Percentiles rank a stretch among this genome's conserved stretches.
Evolutionary conservation across 2,113 vertebrate species (phyloP).

Genomic region (Hymenochirus boettgeri): DNA sequence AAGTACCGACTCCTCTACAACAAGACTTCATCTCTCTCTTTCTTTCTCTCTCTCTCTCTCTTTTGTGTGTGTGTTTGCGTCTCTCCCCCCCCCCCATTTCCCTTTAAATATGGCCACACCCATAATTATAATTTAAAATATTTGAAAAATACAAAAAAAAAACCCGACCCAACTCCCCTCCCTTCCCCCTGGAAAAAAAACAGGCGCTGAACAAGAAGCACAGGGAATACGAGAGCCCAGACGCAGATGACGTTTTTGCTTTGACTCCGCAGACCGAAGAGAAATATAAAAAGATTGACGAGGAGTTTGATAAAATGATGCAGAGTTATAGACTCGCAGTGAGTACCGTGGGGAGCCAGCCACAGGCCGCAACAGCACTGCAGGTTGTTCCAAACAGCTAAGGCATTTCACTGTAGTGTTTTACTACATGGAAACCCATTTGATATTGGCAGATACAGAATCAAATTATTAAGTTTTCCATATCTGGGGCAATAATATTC

Average conservation of each 20-base stretch:
- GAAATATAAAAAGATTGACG: slow-evolving; percentile 99
- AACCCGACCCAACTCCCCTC: slow-evolving; percentile 30
- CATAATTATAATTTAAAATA: slow-evolving; percentile 13
- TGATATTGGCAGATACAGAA: too few species aligned
- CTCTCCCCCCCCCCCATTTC: neutral
- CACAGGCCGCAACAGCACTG: slow-evolving; percentile 51
- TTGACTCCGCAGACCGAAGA: slow-evolving; percentile 97
- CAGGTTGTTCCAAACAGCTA: slow-evolving; percentile 21
- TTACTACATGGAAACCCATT: too few species aligned
- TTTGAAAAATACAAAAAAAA: slow-evolving; percentile 3
- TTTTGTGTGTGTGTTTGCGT: slow-evolving; percentile 48
- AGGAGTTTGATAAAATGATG: slow-evolving; percentile 99
- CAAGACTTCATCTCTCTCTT: slow-evolving; percentile 57
- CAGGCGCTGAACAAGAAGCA: slow-evolving; percentile 99
- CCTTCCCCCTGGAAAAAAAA: slow-evolving; percentile 44
- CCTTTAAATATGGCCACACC: neutral
- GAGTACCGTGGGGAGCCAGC: slow-evolving; percentile 75
- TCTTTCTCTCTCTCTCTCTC: slow-evolving; percentile 44
- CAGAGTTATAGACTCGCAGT: slow-evolving; percentile 99
- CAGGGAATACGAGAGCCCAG: slow-evolving; percentile 94
- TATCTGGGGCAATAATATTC: too few species aligned
- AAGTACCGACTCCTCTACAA: slow-evolving; percentile 67
- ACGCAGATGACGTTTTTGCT: slow-evolving; percentile 91
- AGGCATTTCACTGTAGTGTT: too few species aligned
- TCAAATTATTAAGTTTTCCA: too few species aligned